Evolutionary conservation across 2,797 vertebrate genomes (phyloP), one percentile per base, ranked within the genome.

Genomic region (Danio kyathit): DNA sequence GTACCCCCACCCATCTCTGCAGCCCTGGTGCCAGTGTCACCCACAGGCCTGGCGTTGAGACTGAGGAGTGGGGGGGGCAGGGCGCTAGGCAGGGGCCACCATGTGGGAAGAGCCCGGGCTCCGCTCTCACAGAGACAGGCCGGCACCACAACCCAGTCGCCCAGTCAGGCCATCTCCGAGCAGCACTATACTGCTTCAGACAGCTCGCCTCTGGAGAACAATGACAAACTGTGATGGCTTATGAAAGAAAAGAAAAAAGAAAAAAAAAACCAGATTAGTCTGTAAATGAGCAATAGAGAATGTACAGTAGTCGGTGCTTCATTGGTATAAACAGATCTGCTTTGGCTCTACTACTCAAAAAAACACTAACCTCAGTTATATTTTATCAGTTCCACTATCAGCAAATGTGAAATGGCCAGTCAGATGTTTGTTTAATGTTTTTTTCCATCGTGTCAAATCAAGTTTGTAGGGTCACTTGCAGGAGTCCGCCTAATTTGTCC

Each of bases 91-190:
- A 75, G 83, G 92, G 92, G 90, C 88, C 88, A 88, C 91, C 93
- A 94, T 86, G 85, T 91, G 92, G 90, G 90, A 93, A 94, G 93
- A 94, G 91, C 91, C 89, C 87, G 88, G 74, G 67, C 89, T 81
- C 82, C 67, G 86, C 90, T 87, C 89, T 93, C 91, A 82, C 90
- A 88, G 92, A 95, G 94, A 95, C 93, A 94, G 88, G 76, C 91
- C 91, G 93, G 93, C 93, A 95, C 94, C 94, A 94, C 89, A 89
- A 89, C 90, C 91, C 90, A 94, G 92, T 92, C 89, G 87, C 67
- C 75, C 87, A 86, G 89, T 89, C 89, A 90, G 93, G 91, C 91
- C 91, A 92, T 86, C 89, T 89, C 84, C 67, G 85, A 91, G 89
- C 91, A 89, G 91, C 88, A 86, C 91, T 90, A 90, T 89, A 93